phyloP scores from a whole-genome alignment of 2,113 vertebrate species.

The chimpanzee (Pan troglodytes) region NHGRI_mPanTro3-v2.1_pri NC_072407.2:118808001-118808500 shows the following conservation, averaged over 20 bases:
- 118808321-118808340: neutral
- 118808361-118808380: neutral
- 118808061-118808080: neutral
- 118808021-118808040: conserved; percentile 14
- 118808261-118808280: neutral
- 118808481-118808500: neutral
- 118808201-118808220: neutral
- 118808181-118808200: neutral
- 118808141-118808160: neutral
- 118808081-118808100: neutral
- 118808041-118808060: neutral
- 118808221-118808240: neutral
- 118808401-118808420: neutral
- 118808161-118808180: neutral
- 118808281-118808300: neutral
- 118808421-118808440: neutral
- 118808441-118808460: conserved; percentile 30
- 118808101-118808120: neutral
- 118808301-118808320: neutral
- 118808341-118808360: neutral
- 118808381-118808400: neutral
- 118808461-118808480: neutral
- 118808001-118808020: conserved; percentile 1
- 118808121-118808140: neutral
- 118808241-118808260: conserved; percentile 25